These are phyloP conservation scores for Brassicogethes aeneus DNA, from an alignment of 2,888 invertebrate genomes.

Conservation along the genomic window DNA sequence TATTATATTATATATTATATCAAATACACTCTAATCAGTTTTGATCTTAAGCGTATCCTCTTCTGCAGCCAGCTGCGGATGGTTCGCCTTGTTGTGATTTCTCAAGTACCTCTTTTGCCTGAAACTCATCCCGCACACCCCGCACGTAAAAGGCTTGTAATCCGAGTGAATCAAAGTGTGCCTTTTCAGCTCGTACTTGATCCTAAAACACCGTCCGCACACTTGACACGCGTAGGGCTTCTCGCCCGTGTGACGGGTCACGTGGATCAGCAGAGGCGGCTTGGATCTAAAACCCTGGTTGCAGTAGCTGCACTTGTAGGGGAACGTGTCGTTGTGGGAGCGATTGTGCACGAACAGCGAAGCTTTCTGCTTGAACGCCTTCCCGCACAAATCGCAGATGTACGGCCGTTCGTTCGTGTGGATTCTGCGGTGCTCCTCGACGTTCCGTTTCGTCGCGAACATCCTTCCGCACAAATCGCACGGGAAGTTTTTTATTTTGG, in stretches of 20 bases:
- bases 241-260: conserved; percentile 53
- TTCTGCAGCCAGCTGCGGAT: conserved; percentile 15
- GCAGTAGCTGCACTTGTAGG: conserved; percentile 52
- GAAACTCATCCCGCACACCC: conserved; percentile 40
- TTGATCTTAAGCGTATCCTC: conserved; percentile 1
- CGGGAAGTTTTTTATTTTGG: conserved; percentile 48
- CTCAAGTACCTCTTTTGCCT: conserved; percentile 46
- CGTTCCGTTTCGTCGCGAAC: conserved; percentile 53
- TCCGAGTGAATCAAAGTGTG: conserved; percentile 47
- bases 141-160: conserved; percentile 44
- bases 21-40: not conserved
- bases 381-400: conserved; percentile 51
- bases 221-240: conserved; percentile 50
- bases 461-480: conserved; percentile 49
- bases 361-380: conserved; percentile 57
- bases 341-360: conserved; percentile 54
- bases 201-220: conserved; percentile 50
- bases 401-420: conserved; percentile 53
- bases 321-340: conserved; percentile 48
- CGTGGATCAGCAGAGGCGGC: conserved; percentile 48
- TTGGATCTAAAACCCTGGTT: conserved; percentile 51
- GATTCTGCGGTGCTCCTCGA: conserved; percentile 50
- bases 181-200: conserved; percentile 49
- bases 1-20: not conserved
- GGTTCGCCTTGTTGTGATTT: conserved; percentile 44